phyloP scores from a whole-genome alignment of 2,113 vertebrate genomes.

The Drymodes brunneopygia region DNA sequence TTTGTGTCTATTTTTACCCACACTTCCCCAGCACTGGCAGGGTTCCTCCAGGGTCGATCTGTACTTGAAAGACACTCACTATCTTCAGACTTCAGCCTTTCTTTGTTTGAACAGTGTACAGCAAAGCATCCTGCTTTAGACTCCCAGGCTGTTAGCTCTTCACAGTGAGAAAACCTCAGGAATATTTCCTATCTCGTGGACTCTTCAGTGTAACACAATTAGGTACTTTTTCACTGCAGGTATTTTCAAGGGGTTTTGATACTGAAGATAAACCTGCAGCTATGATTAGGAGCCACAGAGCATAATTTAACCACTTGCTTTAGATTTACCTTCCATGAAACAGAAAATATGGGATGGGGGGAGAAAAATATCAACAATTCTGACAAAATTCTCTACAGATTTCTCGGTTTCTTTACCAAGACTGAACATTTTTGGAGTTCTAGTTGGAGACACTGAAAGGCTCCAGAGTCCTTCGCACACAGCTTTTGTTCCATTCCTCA shows the following conservation, averaged over 20 bases:
- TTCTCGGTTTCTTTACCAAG: neutral
- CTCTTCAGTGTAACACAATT: neutral
- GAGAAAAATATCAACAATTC: neutral
- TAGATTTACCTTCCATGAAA: neutral
- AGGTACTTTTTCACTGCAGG: neutral
- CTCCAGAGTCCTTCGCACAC: neutral
- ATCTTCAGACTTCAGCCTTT: neutral
- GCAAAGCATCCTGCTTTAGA: neutral
- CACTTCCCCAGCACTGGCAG: neutral
- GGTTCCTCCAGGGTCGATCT: neutral
- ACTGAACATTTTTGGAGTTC: neutral
- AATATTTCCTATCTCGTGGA: neutral
- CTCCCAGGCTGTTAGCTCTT: neutral
- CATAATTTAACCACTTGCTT: neutral
- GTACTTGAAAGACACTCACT: neutral
- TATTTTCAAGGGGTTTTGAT: neutral
- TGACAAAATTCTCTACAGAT: neutral
- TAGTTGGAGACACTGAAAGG: neutral
- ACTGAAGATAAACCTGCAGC: neutral
- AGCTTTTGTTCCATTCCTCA: neutral
- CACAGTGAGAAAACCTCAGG: neutral
- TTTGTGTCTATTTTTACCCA: neutral
- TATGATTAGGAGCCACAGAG: neutral
- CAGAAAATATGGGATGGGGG: fast-evolving
- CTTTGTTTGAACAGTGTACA: neutral